These are phyloP conservation scores for Drosophila chauvacae DNA, from an alignment of 1,140 invertebrate species.

Conservation along the genomic window DNA sequence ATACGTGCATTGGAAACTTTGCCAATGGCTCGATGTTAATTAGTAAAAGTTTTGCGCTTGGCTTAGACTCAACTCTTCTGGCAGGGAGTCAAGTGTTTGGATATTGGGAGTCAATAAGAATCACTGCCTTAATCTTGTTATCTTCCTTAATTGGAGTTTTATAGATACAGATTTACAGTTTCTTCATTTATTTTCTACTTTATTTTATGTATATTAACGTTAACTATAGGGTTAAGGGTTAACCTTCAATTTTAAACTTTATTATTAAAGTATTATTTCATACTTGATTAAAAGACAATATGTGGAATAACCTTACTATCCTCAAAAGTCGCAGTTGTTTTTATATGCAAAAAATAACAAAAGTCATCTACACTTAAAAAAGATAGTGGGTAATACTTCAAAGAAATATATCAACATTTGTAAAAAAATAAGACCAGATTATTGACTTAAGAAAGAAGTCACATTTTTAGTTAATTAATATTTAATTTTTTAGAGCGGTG, in stretches of 20 bases:
- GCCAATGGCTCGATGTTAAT: slow-evolving; percentile 38
- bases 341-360: background rate
- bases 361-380: background rate
- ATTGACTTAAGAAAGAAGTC: background rate
- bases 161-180: background rate
- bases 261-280: background rate
- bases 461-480: no score
- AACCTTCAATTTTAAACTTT: background rate
- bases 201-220: background rate
- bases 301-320: no score
- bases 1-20: slow-evolving; percentile 45
- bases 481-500: no score
- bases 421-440: rapidly evolving
- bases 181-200: background rate
- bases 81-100: slow-evolving; percentile 3
- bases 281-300: background rate
- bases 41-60: slow-evolving; percentile 42
- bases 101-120: slow-evolving; percentile 18
- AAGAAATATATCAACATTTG: background rate
- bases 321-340: background rate
- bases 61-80: slow-evolving; percentile 16
- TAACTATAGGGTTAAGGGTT: no score
- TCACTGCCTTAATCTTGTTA: no score
- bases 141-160: background rate
- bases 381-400: no score